Base-by-base conservation (phyloP, 2,888 invertebrate genomes). In the Rhingia rostrata region DNA sequence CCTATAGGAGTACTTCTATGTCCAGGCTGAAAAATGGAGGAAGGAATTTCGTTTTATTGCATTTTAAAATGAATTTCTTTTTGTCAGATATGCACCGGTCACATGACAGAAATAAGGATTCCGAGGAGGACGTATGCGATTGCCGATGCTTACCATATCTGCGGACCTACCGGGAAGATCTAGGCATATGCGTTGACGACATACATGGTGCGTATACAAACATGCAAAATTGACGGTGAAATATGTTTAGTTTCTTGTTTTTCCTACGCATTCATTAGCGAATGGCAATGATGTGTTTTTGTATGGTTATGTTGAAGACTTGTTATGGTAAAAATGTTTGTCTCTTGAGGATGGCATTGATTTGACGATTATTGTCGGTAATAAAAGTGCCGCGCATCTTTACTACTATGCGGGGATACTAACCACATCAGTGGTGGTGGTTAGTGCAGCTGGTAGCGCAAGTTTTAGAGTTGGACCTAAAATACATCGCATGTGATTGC, bases 171-270 rank as follows among this genome's bases (percentile, higher is more conserved):
- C 94, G 97, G 83, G 97, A 97, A 91, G 97, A 97, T 91, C 92
- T 95, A 86, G 94, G 95, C 87, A 94, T 96, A 87, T 97, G 97
- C 91, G 96, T 97, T 86, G 95, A 96, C 90, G 96, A 97, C 89
- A 94, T 97, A 87, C 95, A 96, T 91, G 97, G 97, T 97, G 90
- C 93, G 93, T 88, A 66, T 12, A 22, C 22, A 22, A 2, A 1
- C 2, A 22, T 10, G 33, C 7, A 33, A 47, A 22, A n/a, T 58
- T 39, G 39, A 54, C 54, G 14, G 22, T 53, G 22, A 53, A 77
- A 33, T 12, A 7, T 39, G 22, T 32, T 43, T 70, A 32, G 43
- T n/a, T n/a, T 56, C 4, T 12, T 32, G 4, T 47, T 39, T 10
- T 39, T 10, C 35, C 37, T 9, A 39, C 3, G 14, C 22, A 14